Evolutionary conservation across 1,140 invertebrate genomes (phyloP), one percentile per base, ranked within the genome.

Genomic region (Drosophila persimilis): DNA sequence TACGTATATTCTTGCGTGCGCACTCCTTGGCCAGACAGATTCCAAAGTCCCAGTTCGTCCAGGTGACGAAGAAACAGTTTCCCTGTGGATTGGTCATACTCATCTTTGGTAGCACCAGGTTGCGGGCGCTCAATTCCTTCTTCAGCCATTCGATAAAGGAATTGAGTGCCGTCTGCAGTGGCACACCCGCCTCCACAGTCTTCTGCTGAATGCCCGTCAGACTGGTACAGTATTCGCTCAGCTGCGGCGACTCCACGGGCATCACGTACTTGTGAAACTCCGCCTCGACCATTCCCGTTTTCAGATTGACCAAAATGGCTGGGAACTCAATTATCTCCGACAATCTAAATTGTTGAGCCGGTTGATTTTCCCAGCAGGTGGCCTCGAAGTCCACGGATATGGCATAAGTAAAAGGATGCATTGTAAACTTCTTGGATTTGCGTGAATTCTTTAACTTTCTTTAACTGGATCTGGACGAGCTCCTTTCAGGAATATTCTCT

Each of bases 241-340:
- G 78, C 43, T 91, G 92, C 0, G 94, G 94, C 75, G 94, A 93
- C 47, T 94, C 91, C 1, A 91, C 90, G 26, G 95, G 95, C 79
- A 92, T 93, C 41, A 95, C 93, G 80, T 94, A 95, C 54, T 93
- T 90, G 76, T 95, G 95, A 85, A 96, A 96, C 73, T 94, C 92
- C 52, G 92, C 92, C 44, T 95, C 93, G 44, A 96, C 93, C 75
- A 92, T 90, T 47, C 91, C 91, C 29, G 91, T 91, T 56, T 92
- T 90, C 2, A 93, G 90, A 80, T 95, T 93, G 17, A 96, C 90
- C n/a, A 96, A 89, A 47, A 96, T 93, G 8, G 94, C 95, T 8
- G 95, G 95, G 89, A 96, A 96, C 90, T 96, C 90, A 31, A 93
- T 93, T 20, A 93, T 92, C 86, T 93, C 92, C 2, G 91, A 70